These are phyloP conservation scores for Sterrhoptilus dennistouni DNA, from an alignment of 2,113 vertebrate species.

Conservation along the genomic window DNA sequence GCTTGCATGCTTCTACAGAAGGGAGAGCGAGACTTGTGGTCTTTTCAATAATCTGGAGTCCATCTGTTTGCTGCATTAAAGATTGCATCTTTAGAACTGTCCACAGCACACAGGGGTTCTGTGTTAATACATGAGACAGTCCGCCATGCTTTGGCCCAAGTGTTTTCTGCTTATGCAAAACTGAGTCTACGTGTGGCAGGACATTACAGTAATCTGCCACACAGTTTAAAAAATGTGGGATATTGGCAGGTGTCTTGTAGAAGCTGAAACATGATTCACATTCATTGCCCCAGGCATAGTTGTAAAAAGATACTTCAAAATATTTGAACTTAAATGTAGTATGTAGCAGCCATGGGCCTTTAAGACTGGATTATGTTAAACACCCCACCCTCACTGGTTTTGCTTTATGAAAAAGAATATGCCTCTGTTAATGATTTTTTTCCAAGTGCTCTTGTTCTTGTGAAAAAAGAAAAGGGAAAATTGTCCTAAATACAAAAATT, in stretches of 20 bases:
- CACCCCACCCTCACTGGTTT: not conserved
- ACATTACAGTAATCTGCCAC: not conserved
- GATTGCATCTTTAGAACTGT: not conserved
- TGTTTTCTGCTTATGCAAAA: not conserved
- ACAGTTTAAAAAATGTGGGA: not conserved
- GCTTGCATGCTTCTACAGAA: not conserved
- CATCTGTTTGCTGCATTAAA: not conserved
- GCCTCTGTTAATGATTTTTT: not conserved
- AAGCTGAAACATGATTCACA: not conserved
- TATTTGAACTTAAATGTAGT: not conserved
- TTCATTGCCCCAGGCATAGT: not conserved
- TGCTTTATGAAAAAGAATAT: not conserved
- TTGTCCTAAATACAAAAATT: not conserved
- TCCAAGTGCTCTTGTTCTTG: not conserved
- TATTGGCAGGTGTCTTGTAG: not conserved
- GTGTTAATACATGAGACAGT: not conserved
- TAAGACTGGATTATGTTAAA: not conserved
- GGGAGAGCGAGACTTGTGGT: not conserved
- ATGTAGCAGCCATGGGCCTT: not conserved
- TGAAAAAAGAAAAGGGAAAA: not conserved
- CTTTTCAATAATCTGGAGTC: not conserved
- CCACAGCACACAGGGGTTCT: not conserved
- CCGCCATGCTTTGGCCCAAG: not conserved
- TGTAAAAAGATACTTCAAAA: not conserved
- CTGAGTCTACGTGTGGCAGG: not conserved